These are phyloP conservation scores for Pteria penguin DNA, from an alignment of 2,888 invertebrate species.

Conservation along the genomic window DNA sequence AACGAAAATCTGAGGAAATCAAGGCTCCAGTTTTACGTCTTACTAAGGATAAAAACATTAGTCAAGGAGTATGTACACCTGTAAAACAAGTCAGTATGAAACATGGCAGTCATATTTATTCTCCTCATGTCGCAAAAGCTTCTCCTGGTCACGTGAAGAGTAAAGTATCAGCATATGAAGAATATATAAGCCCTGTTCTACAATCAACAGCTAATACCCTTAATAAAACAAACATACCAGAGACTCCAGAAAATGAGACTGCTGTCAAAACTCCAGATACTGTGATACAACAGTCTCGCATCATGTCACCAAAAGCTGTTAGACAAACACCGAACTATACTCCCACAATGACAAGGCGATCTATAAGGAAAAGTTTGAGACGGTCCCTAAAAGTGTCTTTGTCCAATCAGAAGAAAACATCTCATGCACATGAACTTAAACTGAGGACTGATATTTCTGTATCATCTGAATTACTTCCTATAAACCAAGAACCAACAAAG, in stretches of 20 bases:
- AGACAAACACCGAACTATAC: slow-evolving; percentile 24
- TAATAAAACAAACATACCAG: slow-evolving; percentile 17
- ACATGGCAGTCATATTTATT: not conserved
- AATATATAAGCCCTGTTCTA: slow-evolving; percentile 46
- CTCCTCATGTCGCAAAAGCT: slow-evolving; percentile 16
- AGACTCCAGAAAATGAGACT: slow-evolving; percentile 35
- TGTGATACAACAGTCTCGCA: slow-evolving; percentile 6
- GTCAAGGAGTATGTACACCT: not conserved
- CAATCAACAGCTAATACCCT: not conserved
- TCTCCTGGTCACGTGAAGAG: slow-evolving; percentile 50
- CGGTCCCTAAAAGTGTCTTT: not conserved
- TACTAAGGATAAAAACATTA: not conserved
- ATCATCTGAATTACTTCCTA: too few species aligned
- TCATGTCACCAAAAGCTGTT: not conserved
- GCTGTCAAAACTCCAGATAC: slow-evolving; percentile 19
- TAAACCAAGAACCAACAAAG: too few species aligned
- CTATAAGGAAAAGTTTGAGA: slow-evolving; percentile 3
- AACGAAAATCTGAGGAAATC: too few species aligned
- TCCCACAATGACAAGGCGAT: not conserved
- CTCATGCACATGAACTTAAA: not conserved
- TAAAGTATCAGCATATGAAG: slow-evolving; percentile 58
- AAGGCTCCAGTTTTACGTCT: too few species aligned
- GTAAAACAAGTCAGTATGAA: not conserved
- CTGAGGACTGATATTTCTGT: not conserved
- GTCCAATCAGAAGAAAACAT: not conserved